These are phyloP conservation scores for Nasonia vitripennis DNA, from an alignment of 1,140 invertebrate species.

Conservation along the genomic window DNA sequence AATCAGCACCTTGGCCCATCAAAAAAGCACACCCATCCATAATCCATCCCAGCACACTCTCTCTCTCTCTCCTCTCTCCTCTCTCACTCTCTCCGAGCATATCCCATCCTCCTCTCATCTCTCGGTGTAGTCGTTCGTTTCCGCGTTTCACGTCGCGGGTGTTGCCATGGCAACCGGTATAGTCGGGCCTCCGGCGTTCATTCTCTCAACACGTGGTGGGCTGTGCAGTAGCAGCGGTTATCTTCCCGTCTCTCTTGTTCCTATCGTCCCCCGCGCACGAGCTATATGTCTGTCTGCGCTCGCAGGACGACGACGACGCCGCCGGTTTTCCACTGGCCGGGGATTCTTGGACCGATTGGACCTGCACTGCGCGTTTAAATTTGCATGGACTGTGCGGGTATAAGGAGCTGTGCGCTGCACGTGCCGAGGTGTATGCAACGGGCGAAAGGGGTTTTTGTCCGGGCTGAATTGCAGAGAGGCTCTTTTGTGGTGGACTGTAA, in stretches of 20 bases:
- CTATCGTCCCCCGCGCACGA: neutral
- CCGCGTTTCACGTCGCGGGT: conserved; percentile 25
- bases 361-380: neutral
- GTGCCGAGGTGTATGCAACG: neutral
- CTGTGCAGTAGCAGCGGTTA: conserved; percentile 10
- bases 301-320: neutral
- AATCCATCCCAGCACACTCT: conserved; percentile 26
- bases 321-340: neutral
- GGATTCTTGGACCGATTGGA: neutral
- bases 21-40: conserved; percentile 22
- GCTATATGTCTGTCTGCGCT: neutral
- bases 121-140: neutral
- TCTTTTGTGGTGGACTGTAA: neutral
- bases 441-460: too few species aligned
- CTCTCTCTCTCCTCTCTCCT: neutral
- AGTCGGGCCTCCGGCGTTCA: neutral
- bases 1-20: neutral
- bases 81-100: neutral
- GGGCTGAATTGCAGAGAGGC: neutral
- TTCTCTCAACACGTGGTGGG: conserved; percentile 32
- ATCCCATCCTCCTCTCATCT: neutral
- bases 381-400: neutral
- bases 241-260: conserved; percentile 11
- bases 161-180: conserved; percentile 35
- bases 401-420: neutral